Evolutionary conservation across 2,888 invertebrate species (phyloP), one percentile per base, ranked within the genome.

Genomic region (Apamea monoglypha): DNA sequence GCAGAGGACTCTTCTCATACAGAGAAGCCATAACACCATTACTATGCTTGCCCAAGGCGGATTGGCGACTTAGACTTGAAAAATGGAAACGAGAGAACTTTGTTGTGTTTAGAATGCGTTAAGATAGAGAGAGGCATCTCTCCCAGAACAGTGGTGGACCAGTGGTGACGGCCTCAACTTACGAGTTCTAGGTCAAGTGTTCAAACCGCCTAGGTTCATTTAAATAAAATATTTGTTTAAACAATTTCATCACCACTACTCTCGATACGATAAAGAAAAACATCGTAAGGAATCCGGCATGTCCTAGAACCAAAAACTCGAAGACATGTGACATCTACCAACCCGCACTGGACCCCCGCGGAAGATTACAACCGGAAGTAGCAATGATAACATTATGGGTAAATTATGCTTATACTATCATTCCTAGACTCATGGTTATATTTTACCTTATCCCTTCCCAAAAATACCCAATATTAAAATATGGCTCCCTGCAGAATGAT

Each of bases 401-500:
- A 53, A 56, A 25, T 56, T 10, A 25, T 10, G 25, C 25, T 56
- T 56, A 25, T 3, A 8, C 10, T 56, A 25, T 25, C 8, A 25
- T 3, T 10, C 10, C 10, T 56, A 53, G 56, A 56, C 25, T 3
- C 25, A 56, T 25, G 8, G 56, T 25, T 61, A 67, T 44, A 12
- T 44, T 68, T 18, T 7, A 44, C 44, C 18, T 16, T n/a, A n/a
- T 36, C 29, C 14, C 29, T 47, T 29, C 12, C 44, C 16, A 53
- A 77, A 76, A 53, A 29, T 68, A 77, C 50, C 25, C 29, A 61
- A 76, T 77, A 76, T 76, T 40, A 53, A 56, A 76, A 81, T 47
- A 83, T 69, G 16, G 47, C 47, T 47, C 83, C 40, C 32, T 25
- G 5, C 56, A 56, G 80, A 72, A 82, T 68, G 66, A 79, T 68